Conservation (phyloP, 2,888 invertebrate species). For the Dryadula phaetusa region DNA sequence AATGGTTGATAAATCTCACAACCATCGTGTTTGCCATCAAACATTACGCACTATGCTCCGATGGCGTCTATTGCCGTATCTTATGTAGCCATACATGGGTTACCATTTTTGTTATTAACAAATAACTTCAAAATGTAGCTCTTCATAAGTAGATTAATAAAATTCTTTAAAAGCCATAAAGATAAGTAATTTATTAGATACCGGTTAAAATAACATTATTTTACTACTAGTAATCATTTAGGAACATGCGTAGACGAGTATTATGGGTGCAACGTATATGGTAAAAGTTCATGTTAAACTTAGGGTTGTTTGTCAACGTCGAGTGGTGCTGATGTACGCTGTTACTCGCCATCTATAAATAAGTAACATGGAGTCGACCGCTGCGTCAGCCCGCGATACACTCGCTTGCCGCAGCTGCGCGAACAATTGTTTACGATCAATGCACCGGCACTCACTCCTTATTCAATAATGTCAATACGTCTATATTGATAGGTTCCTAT, state of each 20-base stretch:
- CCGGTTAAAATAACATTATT: constrained; percentile 11
- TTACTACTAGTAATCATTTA: constrained; percentile 34
- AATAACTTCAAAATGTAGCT: background rate
- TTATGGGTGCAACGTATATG: constrained; percentile 19
- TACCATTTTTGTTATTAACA: too few relatives aligned
- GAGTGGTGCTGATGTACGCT: constrained; percentile 62
- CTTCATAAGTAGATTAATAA: background rate
- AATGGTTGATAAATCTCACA: background rate
- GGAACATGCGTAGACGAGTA: constrained; percentile 29
- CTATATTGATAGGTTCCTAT: constrained; percentile 40
- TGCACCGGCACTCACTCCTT: constrained; percentile 34
- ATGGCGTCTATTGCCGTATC: background rate
- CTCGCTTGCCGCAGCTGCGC: constrained; percentile 47
- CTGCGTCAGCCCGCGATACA: constrained; percentile 56
- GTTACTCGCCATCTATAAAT: constrained; percentile 66
- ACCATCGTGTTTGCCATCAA: background rate
- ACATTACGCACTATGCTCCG: background rate
- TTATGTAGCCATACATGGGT: background rate
- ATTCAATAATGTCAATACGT: constrained; percentile 41
- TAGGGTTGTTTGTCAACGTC: constrained; percentile 76
- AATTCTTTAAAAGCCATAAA: background rate
- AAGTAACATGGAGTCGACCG: constrained; percentile 62
- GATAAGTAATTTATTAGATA: background rate
- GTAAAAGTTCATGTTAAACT: constrained; percentile 58
- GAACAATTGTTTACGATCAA: constrained; percentile 42